Percentiles rank a stretch among this genome's conserved stretches.
Conservation (phyloP, 1,140 invertebrate species). For the Heliothis subflexa region DNA sequence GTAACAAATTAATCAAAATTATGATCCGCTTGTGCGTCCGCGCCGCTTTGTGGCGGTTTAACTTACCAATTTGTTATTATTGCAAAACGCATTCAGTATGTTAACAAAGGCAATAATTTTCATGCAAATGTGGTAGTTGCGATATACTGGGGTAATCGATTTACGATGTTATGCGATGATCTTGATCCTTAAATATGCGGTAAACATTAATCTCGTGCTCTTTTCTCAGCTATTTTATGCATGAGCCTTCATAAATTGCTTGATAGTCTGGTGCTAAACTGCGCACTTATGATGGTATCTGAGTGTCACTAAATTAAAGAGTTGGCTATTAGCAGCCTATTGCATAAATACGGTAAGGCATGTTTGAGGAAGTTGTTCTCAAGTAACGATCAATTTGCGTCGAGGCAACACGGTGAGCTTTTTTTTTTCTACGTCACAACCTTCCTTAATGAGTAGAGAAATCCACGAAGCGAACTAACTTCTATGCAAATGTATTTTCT, state of each 20-base stretch:
- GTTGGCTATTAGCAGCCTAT: slow-evolving; percentile 28
- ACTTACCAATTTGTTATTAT: slow-evolving; percentile 53
- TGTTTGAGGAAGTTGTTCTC: slow-evolving; percentile 46
- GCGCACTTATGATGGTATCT: slow-evolving; percentile 19
- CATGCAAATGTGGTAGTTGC: slow-evolving; percentile 40
- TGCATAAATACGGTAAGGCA: slow-evolving; percentile 48
- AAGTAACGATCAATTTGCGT: slow-evolving; percentile 48
- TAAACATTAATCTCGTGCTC: slow-evolving; percentile 38
- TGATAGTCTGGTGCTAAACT: slow-evolving; percentile 28
- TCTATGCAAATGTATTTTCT: slow-evolving; percentile 61
- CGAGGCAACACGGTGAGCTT: slow-evolving; percentile 31
- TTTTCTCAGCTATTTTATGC: slow-evolving; percentile 30
- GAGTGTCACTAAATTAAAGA: slow-evolving; percentile 27
- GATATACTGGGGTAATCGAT: slow-evolving; percentile 41
- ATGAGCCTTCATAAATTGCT: slow-evolving; percentile 21
- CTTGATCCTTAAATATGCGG: slow-evolving; percentile 31
- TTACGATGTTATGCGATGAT: slow-evolving; percentile 41
- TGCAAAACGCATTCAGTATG: slow-evolving; percentile 56
- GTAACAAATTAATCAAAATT: slow-evolving; percentile 70
- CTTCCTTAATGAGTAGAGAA: slow-evolving; percentile 57
- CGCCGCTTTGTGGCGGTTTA: slow-evolving; percentile 50
- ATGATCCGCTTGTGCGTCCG: slow-evolving; percentile 58
- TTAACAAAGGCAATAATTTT: slow-evolving; percentile 65
- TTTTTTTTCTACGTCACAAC: slow-evolving; percentile 50
- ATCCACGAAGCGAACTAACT: slow-evolving; percentile 48